A percentile compares a stretch with the other conserved stretches of the same genome.
Conservation (phyloP, 2,113 vertebrate species). For the Oryzias woworae region DNA sequence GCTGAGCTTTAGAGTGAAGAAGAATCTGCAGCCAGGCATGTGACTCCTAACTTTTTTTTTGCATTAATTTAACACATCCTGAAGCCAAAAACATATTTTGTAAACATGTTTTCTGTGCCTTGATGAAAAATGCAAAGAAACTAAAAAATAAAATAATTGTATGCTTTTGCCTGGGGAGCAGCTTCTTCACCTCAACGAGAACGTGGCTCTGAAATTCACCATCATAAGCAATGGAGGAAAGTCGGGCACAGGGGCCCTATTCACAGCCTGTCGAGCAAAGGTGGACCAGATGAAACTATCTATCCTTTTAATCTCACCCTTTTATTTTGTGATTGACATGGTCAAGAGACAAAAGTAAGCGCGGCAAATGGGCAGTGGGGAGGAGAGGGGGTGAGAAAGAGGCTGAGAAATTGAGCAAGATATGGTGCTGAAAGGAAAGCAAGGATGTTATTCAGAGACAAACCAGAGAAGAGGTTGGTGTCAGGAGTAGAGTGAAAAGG, state of each 20-base stretch:
- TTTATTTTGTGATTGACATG: conserved; percentile 48
- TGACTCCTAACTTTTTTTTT: not conserved
- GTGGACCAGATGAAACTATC: conserved; percentile 24
- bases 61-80: not conserved
- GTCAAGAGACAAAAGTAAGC: conserved; percentile 52
- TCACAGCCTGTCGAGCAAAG: conserved; percentile 19
- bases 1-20: not conserved
- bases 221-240: conserved; percentile 20
- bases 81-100: not conserved
- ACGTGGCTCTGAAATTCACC: conserved; percentile 17
- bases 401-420: conserved; percentile 10
- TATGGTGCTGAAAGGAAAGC: not conserved
- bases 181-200: conserved; percentile 4
- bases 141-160: too few relatives aligned
- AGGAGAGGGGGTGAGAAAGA: not conserved
- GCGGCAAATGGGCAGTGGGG: conserved; percentile 8
- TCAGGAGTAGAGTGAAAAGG: not conserved
- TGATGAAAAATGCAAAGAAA: conserved; percentile 4
- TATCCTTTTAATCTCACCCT: conserved; percentile 45
- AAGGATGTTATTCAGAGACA: conserved; percentile 23
- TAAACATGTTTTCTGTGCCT: not conserved
- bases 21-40: not conserved
- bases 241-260: conserved; percentile 7
- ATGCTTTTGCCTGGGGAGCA: too few relatives aligned
- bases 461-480: conserved; percentile 7